Conservation (phyloP, 2,113 vertebrate genomes). For the Choloepus hoffmanni region DNA sequence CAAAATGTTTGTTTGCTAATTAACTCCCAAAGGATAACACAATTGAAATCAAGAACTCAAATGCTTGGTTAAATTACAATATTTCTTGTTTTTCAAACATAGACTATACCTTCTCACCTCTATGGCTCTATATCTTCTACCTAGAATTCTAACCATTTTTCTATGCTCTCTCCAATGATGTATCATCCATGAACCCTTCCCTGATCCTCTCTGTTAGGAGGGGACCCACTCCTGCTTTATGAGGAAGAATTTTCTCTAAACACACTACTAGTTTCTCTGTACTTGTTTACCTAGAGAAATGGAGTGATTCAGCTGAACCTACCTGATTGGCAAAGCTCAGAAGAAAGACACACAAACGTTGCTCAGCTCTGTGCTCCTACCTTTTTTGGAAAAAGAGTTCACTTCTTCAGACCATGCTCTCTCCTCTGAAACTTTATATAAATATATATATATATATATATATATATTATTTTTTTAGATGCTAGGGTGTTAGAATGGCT, state of each 20-base stretch:
- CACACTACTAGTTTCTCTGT: background rate
- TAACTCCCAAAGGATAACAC: slow-evolving; percentile 39
- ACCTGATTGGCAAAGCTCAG: background rate
- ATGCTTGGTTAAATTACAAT: background rate
- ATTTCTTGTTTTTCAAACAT: background rate
- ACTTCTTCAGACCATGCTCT: background rate
- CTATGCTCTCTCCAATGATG: background rate
- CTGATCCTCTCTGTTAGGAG: background rate
- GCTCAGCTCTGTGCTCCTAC: background rate
- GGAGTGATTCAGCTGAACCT: background rate
- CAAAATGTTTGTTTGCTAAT: slow-evolving; percentile 59
- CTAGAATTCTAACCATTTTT: slow-evolving; percentile 3
- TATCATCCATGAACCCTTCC: background rate
- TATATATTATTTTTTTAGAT: too few relatives aligned
- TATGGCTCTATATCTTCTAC: background rate
- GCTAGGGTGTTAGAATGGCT: too few relatives aligned
- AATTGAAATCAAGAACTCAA: slow-evolving; percentile 55
- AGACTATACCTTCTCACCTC: background rate
- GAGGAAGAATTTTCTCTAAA: background rate
- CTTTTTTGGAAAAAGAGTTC: background rate
- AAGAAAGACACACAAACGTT: background rate
- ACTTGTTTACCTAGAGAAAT: background rate
- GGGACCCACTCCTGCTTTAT: background rate
- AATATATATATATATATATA: too few relatives aligned
- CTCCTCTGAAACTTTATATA: background rate